phyloP scores from a whole-genome alignment of 1,140 invertebrate species.

The Paracyclopina nana region DNA sequence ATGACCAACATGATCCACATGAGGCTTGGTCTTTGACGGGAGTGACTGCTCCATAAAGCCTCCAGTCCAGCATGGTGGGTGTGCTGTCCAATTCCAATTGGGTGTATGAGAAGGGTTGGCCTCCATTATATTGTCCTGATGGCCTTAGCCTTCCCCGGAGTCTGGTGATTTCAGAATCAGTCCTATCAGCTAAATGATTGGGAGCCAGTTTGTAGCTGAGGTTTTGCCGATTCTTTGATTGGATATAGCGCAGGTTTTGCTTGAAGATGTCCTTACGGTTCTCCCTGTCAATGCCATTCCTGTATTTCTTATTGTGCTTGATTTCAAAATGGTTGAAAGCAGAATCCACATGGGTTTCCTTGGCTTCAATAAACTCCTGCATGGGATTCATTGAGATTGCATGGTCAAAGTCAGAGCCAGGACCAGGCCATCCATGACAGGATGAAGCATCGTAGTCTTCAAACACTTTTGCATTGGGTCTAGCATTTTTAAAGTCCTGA shows the following conservation, averaged over 20 bases:
- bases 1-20: conserved; percentile 91
- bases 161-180: conserved; percentile 51
- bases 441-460: too few relatives aligned
- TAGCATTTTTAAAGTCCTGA: too few relatives aligned
- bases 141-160: conserved; percentile 42
- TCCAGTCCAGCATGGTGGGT: conserved; percentile 64
- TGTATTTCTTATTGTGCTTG: conserved; percentile 50
- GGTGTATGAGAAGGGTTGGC: conserved; percentile 51
- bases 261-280: conserved; percentile 56
- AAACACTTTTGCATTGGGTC: too few relatives aligned
- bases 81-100: conserved; percentile 26
- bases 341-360: conserved; percentile 46
- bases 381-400: conserved; percentile 83
- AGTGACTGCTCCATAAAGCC: conserved; percentile 72
- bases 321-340: conserved; percentile 56
- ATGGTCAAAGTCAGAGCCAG: conserved; percentile 31
- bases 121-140: conserved; percentile 42
- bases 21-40: conserved; percentile 90
- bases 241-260: conserved; percentile 65
- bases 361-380: conserved; percentile 58
- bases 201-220: conserved; percentile 49
- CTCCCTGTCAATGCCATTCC: conserved; percentile 39
- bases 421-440: conserved; percentile 11
- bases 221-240: conserved; percentile 51
- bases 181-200: conserved; percentile 73